A percentile compares a stretch with the other conserved stretches of the same genome.
Conservation (phyloP, 2,113 vertebrate genomes). For the Amazona guildingii region DNA sequence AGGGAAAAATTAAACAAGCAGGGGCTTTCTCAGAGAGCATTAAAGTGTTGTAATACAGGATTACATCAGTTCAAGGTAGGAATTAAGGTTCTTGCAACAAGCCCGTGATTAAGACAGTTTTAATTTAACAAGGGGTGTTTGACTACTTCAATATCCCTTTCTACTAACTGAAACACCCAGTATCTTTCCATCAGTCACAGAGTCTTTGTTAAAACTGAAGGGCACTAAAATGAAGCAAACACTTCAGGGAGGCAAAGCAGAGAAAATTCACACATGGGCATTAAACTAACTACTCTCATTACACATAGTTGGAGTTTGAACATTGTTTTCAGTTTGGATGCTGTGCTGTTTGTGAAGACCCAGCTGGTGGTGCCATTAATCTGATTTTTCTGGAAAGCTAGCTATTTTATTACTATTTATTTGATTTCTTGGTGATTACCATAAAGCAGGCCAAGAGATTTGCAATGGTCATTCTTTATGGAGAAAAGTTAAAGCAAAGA, state of each 20-base stretch:
- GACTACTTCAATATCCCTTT: not conserved
- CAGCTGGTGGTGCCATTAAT: not conserved
- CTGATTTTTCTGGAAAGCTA: not conserved
- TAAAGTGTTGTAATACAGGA: not conserved
- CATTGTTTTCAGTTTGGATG: not conserved
- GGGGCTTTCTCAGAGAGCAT: not conserved
- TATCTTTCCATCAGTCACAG: not conserved
- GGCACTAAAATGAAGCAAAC: not conserved
- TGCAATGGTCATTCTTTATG: not conserved
- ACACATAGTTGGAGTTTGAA: not conserved
- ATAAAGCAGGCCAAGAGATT: not conserved
- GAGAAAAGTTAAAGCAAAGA: not conserved
- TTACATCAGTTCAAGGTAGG: not conserved
- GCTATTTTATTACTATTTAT: not conserved
- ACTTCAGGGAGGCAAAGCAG: not conserved
- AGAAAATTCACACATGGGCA: not conserved
- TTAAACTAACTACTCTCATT: not conserved
- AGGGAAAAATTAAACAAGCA: not conserved
- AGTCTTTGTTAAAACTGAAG: not conserved
- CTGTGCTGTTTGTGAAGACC: not conserved
- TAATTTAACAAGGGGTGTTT: not conserved
- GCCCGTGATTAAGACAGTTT: not conserved
- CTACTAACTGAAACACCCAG: not conserved
- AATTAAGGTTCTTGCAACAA: slow-evolving; percentile 8
- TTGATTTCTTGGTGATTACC: not conserved